Conservation (phyloP, 2,113 vertebrate species). For the Arvicanthis niloticus region DNA sequence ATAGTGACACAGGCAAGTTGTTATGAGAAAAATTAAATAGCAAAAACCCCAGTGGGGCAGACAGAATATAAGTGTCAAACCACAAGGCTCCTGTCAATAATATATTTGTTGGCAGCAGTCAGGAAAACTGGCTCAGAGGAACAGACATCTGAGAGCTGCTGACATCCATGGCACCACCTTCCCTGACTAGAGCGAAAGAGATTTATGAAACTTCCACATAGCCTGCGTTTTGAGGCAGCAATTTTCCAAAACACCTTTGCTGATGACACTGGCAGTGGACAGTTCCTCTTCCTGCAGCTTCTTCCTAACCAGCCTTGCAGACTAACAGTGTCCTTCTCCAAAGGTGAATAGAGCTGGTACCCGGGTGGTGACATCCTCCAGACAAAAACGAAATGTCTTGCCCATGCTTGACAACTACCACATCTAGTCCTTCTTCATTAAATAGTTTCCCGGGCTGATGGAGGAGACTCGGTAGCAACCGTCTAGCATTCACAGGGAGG, state of each 20-base stretch:
- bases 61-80: background rate
- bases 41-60: background rate
- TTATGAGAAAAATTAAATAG: background rate
- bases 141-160: background rate
- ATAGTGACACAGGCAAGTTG: background rate
- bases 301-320: background rate
- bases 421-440: background rate
- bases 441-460: background rate
- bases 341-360: background rate
- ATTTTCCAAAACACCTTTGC: background rate
- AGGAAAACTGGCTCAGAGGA: background rate
- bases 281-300: background rate
- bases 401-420: background rate
- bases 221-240: background rate
- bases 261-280: too few species aligned
- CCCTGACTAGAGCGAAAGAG: background rate
- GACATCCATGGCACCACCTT: background rate
- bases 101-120: background rate
- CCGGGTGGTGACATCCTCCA: background rate
- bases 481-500: background rate
- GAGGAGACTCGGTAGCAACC: background rate
- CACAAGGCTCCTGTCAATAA: background rate
- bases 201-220: background rate
- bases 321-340: background rate
- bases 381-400: background rate